A percentile compares a stretch with the other conserved stretches of the same genome.
These are phyloP conservation scores for Sebastes fasciatus DNA, from an alignment of 2,113 vertebrate species.

Conservation along the genomic window DNA sequence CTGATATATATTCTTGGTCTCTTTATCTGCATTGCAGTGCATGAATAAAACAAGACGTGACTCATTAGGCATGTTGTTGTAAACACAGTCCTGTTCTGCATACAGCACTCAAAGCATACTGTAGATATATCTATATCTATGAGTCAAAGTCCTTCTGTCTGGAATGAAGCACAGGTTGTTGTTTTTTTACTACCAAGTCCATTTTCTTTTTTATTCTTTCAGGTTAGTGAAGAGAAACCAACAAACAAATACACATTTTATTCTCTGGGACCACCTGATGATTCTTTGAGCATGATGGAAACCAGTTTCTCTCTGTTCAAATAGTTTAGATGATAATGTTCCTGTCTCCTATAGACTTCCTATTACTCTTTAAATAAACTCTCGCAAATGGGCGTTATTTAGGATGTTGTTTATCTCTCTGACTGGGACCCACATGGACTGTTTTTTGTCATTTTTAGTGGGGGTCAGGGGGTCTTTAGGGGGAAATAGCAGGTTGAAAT, in stretches of 20 bases:
- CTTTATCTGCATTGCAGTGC: neutral
- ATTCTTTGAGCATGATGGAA: neutral
- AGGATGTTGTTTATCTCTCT: conserved; percentile 3
- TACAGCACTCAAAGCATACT: neutral
- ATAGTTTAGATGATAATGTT: no score
- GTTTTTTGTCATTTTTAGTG: no score
- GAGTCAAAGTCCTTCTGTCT: neutral
- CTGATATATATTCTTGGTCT: neutral
- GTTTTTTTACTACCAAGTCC: neutral
- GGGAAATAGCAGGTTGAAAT: no score
- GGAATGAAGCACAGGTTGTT: neutral
- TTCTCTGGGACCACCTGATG: neutral
- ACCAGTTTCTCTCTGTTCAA: neutral
- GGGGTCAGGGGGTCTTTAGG: no score
- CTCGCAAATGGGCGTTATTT: neutral
- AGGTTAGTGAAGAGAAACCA: no score
- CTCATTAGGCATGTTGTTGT: neutral
- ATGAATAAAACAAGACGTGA: neutral
- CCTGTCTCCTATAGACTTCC: neutral
- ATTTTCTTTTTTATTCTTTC: conserved; percentile 9
- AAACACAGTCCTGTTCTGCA: neutral
- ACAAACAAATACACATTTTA: no score
- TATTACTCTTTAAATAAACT: neutral
- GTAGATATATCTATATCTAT: no score
- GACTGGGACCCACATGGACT: no score